Evolutionary conservation across 1,140 invertebrate genomes (phyloP).

Genomic region (Danaus plexippus): DNA sequence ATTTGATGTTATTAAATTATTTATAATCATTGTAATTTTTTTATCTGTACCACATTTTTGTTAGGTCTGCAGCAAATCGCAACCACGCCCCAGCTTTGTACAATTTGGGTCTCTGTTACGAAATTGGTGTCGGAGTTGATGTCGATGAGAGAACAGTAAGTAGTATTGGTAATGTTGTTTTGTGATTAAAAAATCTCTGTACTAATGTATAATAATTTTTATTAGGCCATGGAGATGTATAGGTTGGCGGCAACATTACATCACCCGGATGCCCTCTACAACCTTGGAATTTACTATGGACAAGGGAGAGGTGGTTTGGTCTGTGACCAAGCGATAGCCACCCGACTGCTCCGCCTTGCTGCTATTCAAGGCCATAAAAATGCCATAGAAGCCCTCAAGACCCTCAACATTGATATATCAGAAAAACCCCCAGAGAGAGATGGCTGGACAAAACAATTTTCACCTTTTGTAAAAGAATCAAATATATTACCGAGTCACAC

Average conservation of each 20-base stretch:
- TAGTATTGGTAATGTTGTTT: conserved; percentile 4
- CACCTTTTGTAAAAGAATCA: conserved; percentile 25
- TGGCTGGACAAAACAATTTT: conserved; percentile 27
- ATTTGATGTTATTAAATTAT: not conserved
- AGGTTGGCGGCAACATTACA: conserved; percentile 71
- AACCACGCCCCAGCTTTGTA: conserved; percentile 74
- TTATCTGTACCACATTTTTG: conserved; percentile 1
- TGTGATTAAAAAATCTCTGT: not conserved
- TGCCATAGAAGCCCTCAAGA: conserved; percentile 69
- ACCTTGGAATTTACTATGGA: conserved; percentile 76
- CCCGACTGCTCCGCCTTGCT: conserved; percentile 70
- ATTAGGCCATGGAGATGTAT: conserved; percentile 75
- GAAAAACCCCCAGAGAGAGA: conserved; percentile 22
- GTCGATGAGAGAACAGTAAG: conserved; percentile 72
- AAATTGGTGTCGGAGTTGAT: conserved; percentile 74
- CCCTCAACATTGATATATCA: conserved; percentile 27
- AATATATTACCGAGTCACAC: conserved; percentile 44
- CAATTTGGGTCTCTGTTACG: conserved; percentile 76
- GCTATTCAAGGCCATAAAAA: conserved; percentile 73
- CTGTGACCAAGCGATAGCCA: conserved; percentile 61
- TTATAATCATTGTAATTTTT: not conserved
- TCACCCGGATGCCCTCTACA: conserved; percentile 76
- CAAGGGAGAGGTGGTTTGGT: conserved; percentile 74
- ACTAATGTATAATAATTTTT: conserved; percentile 2
- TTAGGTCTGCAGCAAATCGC: conserved; percentile 68